Conservation (phyloP, 2,113 vertebrate species). For the Ammodramus savannarum region DNA sequence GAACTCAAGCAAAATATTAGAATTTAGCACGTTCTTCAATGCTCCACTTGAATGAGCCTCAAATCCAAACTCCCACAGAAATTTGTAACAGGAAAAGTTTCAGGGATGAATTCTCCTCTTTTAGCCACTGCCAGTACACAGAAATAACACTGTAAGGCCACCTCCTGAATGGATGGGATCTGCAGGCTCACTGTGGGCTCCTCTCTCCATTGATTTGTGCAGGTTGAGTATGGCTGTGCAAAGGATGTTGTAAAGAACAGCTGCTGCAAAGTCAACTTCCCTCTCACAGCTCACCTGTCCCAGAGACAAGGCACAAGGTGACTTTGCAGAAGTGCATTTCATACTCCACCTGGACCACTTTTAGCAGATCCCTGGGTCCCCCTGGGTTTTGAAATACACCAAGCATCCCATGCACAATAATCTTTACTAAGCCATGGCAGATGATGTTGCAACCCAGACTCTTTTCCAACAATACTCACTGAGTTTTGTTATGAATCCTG, state of each 20-base stretch:
- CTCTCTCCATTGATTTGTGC: background rate
- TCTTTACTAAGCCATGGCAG: background rate
- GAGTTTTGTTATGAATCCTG: background rate
- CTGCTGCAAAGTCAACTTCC: background rate
- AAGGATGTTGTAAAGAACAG: background rate
- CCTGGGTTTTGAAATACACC: background rate
- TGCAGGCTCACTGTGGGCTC: background rate
- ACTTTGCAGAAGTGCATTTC: background rate
- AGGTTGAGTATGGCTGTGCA: background rate
- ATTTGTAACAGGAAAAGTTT: background rate
- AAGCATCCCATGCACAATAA: background rate
- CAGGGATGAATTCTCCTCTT: background rate
- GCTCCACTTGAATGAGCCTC: background rate
- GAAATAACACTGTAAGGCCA: background rate
- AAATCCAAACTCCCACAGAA: background rate
- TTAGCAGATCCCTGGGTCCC: background rate
- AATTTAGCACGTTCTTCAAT: background rate
- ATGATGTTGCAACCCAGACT: background rate
- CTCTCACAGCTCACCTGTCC: background rate
- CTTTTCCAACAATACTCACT: background rate
- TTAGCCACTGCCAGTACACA: background rate
- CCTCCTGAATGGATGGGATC: background rate
- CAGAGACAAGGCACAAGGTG: background rate
- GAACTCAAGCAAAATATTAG: background rate
- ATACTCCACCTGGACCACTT: background rate